Conservation (phyloP, 2,888 invertebrate species). For the Asteroscopus sphinx region DNA sequence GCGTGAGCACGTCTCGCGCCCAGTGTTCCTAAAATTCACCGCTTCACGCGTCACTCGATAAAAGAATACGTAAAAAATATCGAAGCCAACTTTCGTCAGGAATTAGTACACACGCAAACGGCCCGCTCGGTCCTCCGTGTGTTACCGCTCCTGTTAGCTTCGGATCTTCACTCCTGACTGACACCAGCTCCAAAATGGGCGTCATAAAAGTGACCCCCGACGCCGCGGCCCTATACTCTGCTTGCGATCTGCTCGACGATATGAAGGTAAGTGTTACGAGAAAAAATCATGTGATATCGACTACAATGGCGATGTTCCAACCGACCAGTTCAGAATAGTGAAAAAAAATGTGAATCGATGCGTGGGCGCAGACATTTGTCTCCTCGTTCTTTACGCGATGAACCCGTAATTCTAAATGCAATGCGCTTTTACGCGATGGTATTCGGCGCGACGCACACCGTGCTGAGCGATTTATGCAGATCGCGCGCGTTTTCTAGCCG, state of each 20-base stretch:
- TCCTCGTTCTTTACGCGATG: slow-evolving; percentile 56
- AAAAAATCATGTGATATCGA: slow-evolving; percentile 69
- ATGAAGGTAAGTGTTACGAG: slow-evolving; percentile 80
- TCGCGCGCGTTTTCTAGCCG: slow-evolving; percentile 58
- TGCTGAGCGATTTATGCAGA: slow-evolving; percentile 57
- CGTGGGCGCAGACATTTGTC: slow-evolving; percentile 66
- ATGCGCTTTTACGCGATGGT: slow-evolving; percentile 72
- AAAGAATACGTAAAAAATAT: slow-evolving; percentile 61
- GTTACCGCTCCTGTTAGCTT: slow-evolving; percentile 58
- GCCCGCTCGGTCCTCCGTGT: slow-evolving; percentile 79
- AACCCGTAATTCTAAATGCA: slow-evolving; percentile 65
- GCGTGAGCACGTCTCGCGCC: slow-evolving; percentile 84
- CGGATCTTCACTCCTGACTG: slow-evolving; percentile 30
- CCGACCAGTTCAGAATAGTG: slow-evolving; percentile 67
- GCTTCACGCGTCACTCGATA: slow-evolving; percentile 78
- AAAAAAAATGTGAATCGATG: slow-evolving; percentile 68
- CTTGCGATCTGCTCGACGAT: slow-evolving; percentile 86
- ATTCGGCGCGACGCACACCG: slow-evolving; percentile 57
- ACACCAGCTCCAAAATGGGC: slow-evolving; percentile 73
- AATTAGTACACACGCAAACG: slow-evolving; percentile 75
- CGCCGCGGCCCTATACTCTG: slow-evolving; percentile 83
- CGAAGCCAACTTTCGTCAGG: slow-evolving; percentile 66
- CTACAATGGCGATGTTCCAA: slow-evolving; percentile 70
- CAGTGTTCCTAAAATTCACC: slow-evolving; percentile 76
- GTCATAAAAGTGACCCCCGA: slow-evolving; percentile 86